Conservation (phyloP, 2,797 vertebrate species). For the Darevskia nairensis region DNA sequence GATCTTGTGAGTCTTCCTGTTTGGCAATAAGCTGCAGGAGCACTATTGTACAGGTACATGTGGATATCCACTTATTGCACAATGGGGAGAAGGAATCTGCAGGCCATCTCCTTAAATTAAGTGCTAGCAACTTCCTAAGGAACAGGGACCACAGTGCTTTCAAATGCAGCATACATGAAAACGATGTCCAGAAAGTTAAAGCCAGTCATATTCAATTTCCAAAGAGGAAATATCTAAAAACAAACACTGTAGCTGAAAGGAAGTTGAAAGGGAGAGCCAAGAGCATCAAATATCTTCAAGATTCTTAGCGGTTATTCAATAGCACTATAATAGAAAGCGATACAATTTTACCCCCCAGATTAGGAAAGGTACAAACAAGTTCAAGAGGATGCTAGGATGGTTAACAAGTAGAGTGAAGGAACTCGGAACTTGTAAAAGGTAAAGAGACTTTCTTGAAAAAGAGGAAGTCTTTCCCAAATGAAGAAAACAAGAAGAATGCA, state of each 20-base stretch:
- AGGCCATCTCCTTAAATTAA: neutral
- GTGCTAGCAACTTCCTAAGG: neutral
- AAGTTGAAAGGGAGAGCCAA: neutral
- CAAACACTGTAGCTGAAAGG: neutral
- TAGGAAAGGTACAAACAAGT: neutral
- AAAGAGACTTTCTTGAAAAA: neutral
- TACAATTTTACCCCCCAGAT: neutral
- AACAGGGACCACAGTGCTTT: neutral
- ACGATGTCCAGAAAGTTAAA: neutral
- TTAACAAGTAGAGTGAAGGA: neutral
- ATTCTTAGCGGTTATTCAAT: neutral
- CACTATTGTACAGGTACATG: neutral
- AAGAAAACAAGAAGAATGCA: neutral
- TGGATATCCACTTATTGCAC: neutral
- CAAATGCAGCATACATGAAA: neutral
- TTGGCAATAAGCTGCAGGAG: neutral
- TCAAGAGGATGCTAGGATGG: neutral
- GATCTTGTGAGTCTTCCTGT: neutral
- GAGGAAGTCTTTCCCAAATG: neutral
- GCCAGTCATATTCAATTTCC: neutral
- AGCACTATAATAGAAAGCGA: neutral
- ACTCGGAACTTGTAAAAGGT: neutral
- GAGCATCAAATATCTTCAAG: neutral
- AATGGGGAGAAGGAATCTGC: neutral
- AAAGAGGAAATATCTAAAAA: neutral